Base-by-base conservation (phyloP, 1,140 invertebrate species). In the Drosophila tsacasi region DNA sequence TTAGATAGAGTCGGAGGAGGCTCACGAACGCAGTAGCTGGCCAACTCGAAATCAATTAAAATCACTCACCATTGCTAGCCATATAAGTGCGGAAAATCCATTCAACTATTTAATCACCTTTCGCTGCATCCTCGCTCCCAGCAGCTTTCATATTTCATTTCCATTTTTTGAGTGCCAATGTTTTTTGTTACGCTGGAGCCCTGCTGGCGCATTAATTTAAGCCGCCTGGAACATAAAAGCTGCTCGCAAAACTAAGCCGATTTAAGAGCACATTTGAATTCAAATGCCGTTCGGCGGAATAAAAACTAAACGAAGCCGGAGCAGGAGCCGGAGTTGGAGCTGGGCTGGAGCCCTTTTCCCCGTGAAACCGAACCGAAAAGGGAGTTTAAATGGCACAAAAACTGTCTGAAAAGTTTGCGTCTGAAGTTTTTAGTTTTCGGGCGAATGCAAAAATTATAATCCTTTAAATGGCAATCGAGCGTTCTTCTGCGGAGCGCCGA, bases 181-280 rank as follows among this genome's bases (percentile, higher is more conserved):
- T 52, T 69, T 54, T 79, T 72, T 72, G 52, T 79, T 79, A 66
- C 66, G 68, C 47, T 55, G 42, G 64, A 52, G 81, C 55, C 75
- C 66, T 64, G 71, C 44, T 54, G 59, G 69, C 78, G 84, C 81
- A 90, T 89, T 89, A 81, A 90, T 85, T 90, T 90, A 90, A 90
- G 75, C 85, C 85, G 62, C 59, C 62, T 52, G 79, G 66, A 73
- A 90, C 75, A 85, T 69, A 64, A 90, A 85, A 85, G 71, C 84
- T 84, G 78, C 68, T 79, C 60, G 81, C 71, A 81, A 76, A 90
- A 90, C 85, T 90, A 90, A 90, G 85, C 85, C 85, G 85, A 90
- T 90, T 90, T 90, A 79, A 90, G 81, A 85, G 85, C 85, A 90
- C 85, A 89, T 89, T 89, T 89, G 85, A 73, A 90, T 90, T 90